A percentile compares a stretch with the other conserved stretches of the same genome.
Evolutionary conservation across 1,140 invertebrate genomes (phyloP).

Genomic region (Sitophilus oryzae): DNA sequence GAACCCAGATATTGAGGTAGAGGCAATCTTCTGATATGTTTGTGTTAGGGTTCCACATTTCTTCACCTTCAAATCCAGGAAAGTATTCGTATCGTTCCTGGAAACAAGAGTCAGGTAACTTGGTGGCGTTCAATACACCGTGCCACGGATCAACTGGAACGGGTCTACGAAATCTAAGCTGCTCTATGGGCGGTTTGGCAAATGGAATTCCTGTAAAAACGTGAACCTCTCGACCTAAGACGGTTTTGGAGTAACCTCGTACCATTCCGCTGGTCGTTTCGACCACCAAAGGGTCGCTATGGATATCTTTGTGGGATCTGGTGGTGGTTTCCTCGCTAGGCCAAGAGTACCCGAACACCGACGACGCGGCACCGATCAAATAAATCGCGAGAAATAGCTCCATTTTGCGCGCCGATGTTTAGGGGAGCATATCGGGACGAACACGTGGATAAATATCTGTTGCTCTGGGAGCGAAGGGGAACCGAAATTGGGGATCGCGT

Average conservation of each 20-base stretch:
- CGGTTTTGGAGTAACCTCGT: conserved; percentile 67
- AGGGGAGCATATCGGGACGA: conserved; percentile 19
- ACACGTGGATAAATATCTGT: conserved; percentile 27
- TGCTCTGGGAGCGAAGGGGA: conserved; percentile 6
- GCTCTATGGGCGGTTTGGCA: conserved; percentile 84
- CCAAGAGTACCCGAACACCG: conserved; percentile 39
- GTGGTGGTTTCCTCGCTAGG: conserved; percentile 47
- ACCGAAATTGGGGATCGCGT: conserved; percentile 6
- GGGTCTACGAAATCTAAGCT: conserved; percentile 81
- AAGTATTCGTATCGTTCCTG: conserved; percentile 85
- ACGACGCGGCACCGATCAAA: conserved; percentile 10
- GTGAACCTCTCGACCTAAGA: conserved; percentile 76
- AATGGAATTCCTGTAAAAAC: conserved; percentile 92
- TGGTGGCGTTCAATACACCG: conserved; percentile 71
- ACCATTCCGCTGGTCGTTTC: conserved; percentile 73
- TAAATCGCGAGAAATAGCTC: conserved; percentile 8
- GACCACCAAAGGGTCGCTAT: conserved; percentile 67
- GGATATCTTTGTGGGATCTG: conserved; percentile 51
- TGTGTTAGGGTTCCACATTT: conserved; percentile 94
- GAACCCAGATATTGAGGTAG: conserved; percentile 90
- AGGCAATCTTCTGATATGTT: conserved; percentile 90
- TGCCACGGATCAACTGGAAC: conserved; percentile 80
- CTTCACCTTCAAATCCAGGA: conserved; percentile 81
- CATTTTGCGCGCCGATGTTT: conserved; percentile 5
- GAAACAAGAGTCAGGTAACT: conserved; percentile 75